Conservation (phyloP, 2,888 invertebrate species). For the Itoplectis maculator region DNA sequence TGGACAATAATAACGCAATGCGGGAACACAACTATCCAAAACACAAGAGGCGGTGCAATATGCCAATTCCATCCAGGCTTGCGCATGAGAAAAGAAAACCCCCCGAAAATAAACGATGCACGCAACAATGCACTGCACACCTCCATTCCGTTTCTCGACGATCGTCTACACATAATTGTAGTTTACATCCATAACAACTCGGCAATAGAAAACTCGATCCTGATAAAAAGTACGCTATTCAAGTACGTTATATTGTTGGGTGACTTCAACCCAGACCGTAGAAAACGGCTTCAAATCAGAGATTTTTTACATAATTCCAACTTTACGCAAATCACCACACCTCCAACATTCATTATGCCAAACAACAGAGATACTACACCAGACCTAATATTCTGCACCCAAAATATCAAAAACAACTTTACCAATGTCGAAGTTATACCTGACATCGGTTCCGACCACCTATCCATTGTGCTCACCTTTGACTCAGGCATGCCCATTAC, state of each 20-base stretch:
- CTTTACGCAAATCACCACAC: not conserved
- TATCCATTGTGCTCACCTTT: not conserved
- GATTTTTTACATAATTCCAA: not conserved
- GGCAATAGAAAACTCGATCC: not conserved
- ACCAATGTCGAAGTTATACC: not conserved
- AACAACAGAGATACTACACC: not conserved
- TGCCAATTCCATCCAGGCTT: not conserved
- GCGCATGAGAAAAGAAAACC: not conserved
- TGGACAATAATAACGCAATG: not conserved
- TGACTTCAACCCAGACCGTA: not conserved
- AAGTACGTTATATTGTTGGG: not conserved
- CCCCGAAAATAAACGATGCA: not conserved
- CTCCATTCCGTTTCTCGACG: not conserved
- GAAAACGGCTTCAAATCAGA: not conserved
- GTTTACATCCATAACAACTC: not conserved
- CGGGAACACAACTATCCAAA: not conserved
- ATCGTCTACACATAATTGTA: not conserved
- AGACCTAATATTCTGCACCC: not conserved
- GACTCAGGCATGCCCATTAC: not conserved
- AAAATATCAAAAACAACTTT: not conserved
- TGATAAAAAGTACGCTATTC: not conserved
- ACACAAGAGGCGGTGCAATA: not conserved
- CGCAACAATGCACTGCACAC: not conserved
- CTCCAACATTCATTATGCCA: not conserved
- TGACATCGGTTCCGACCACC: not conserved